Conservation (phyloP, 2,888 invertebrate genomes). For the Keiferia lycopersicella region DNA sequence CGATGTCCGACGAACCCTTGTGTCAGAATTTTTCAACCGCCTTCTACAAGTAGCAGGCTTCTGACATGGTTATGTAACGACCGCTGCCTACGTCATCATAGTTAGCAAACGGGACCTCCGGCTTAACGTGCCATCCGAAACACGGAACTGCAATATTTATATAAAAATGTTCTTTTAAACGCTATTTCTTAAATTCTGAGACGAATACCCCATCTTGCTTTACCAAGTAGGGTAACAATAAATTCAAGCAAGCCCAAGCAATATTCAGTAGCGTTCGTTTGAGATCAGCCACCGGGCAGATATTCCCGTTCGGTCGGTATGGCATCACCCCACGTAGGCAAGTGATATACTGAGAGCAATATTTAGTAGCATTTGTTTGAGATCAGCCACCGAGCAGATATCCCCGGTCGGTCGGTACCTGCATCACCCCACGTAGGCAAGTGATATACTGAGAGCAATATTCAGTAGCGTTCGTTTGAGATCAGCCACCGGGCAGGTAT, state of each 20-base stretch:
- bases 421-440: slow-evolving; percentile 22
- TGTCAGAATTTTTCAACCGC: no score
- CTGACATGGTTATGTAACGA: no score
- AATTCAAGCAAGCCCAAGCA: background rate
- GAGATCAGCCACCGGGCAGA: slow-evolving; percentile 37
- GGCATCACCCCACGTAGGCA: slow-evolving; percentile 24
- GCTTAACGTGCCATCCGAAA: no score
- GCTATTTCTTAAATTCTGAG: no score
- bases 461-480: slow-evolving; percentile 25
- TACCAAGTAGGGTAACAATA: background rate
- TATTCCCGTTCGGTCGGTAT: slow-evolving; percentile 52
- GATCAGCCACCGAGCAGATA: slow-evolving; percentile 41
- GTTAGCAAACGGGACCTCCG: no score
- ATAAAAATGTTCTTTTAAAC: no score
- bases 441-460: background rate
- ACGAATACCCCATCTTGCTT: background rate
- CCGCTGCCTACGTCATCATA: no score
- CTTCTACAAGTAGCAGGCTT: no score
- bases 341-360: slow-evolving; percentile 8
- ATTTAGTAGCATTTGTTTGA: slow-evolving; percentile 24
- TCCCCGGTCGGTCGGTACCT: slow-evolving; percentile 50
- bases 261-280: slow-evolving; percentile 24
- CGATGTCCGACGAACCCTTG: no score
- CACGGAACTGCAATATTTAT: no score
- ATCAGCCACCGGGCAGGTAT: slow-evolving; percentile 42